Conservation (phyloP, 2,797 vertebrate species). For the Pipistrellus nathusii region DNA sequence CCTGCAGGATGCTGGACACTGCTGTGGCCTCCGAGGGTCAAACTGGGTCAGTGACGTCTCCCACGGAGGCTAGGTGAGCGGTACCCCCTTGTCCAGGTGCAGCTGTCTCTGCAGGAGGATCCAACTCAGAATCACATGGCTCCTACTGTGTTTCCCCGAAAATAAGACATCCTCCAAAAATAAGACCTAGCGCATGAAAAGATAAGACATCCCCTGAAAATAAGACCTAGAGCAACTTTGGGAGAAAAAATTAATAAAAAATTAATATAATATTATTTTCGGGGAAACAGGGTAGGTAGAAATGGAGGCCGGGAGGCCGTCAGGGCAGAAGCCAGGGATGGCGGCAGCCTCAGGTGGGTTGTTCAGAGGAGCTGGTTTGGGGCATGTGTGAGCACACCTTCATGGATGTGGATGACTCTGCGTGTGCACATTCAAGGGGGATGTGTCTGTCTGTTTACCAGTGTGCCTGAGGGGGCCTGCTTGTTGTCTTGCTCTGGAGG, state of each 20-base stretch:
- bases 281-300: too few relatives aligned
- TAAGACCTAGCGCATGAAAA: too few relatives aligned
- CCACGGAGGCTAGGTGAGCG: neutral
- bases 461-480: neutral
- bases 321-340: neutral
- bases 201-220: too few relatives aligned
- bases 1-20: too few relatives aligned
- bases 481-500: neutral
- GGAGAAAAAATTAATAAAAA: too few relatives aligned
- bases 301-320: neutral
- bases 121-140: neutral
- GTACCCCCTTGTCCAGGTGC: neutral
- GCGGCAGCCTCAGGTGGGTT: neutral
- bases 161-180: too few relatives aligned
- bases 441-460: neutral
- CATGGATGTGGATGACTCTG: neutral
- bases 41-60: neutral
- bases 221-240: too few relatives aligned
- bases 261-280: too few relatives aligned
- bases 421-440: rapidly evolving
- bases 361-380: neutral
- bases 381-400: neutral
- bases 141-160: neutral
- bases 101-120: neutral
- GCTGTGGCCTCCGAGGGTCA: neutral